Conservation (phyloP, 2,797 vertebrate genomes). For the Atherinosoma microstoma region DNA sequence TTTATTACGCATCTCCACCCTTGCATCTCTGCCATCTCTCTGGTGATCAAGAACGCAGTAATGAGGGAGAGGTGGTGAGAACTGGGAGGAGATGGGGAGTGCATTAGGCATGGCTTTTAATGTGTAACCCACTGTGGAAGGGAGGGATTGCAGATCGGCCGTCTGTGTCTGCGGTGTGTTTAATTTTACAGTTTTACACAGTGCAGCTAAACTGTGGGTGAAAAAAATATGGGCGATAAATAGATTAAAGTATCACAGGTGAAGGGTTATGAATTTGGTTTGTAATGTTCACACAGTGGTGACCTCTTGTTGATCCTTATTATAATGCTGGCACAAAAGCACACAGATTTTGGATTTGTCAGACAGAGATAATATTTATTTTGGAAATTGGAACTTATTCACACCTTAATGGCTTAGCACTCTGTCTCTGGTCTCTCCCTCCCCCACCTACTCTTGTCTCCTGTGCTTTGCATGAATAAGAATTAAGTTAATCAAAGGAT, state of each 20-base stretch:
- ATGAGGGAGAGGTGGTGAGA: conserved; percentile 64
- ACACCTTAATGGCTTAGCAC: conserved; percentile 78
- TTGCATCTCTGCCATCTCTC: conserved; percentile 74
- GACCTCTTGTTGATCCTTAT: conserved; percentile 77
- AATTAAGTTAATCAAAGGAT: conserved; percentile 60
- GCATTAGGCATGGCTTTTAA: conserved; percentile 50
- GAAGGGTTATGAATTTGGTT: conserved; percentile 53
- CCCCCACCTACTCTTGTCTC: conserved; percentile 33
- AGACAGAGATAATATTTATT: conserved; percentile 86
- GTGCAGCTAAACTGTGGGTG: conserved; percentile 44
- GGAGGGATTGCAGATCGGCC: conserved; percentile 5
- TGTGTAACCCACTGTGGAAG: conserved; percentile 32
- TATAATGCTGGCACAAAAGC: conserved; percentile 76
- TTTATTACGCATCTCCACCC: conserved; percentile 76
- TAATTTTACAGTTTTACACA: conserved; percentile 55
- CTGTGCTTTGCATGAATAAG: conserved; percentile 44
- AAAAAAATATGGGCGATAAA: conserved; percentile 51
- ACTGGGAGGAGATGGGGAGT: conserved; percentile 27
- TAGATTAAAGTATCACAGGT: conserved; percentile 65
- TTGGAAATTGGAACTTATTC: conserved; percentile 85
- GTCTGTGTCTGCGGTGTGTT: conserved; percentile 37
- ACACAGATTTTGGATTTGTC: conserved; percentile 76
- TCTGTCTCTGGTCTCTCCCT: conserved; percentile 42
- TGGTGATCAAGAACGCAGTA: conserved; percentile 69
- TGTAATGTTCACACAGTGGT: conserved; percentile 60